Percentiles rank a stretch among this genome's conserved stretches.
These are phyloP conservation scores for Hypocryptadius cinnamomeus DNA, from an alignment of 2,113 vertebrate species.

Conservation along the genomic window DNA sequence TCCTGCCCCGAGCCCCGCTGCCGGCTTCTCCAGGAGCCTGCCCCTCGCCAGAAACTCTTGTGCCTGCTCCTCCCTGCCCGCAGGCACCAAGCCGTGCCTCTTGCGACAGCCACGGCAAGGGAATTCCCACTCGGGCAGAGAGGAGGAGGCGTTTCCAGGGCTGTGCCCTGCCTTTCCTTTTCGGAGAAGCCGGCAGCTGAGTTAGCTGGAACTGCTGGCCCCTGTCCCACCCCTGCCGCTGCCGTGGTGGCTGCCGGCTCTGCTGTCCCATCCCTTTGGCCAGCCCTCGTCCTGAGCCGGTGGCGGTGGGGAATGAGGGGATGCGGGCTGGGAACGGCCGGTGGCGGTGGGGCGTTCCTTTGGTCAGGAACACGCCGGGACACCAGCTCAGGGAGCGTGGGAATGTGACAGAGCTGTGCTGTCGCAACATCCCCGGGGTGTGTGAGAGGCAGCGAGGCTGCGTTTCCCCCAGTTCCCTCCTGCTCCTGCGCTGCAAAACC, in stretches of 20 bases:
- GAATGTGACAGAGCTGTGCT: not conserved
- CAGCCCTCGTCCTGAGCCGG: not conserved
- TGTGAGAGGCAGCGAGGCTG: not conserved
- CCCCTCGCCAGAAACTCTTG: not conserved
- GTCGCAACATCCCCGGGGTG: not conserved
- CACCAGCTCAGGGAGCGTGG: not conserved
- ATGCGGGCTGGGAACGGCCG: rapidly evolving
- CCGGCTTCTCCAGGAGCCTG: not conserved
- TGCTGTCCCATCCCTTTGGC: not conserved
- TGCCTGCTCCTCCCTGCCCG: not conserved
- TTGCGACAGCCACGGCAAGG: not conserved
- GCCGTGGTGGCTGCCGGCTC: not conserved
- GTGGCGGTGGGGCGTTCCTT: not conserved
- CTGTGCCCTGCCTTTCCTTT: not conserved
- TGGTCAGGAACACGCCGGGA: not conserved
- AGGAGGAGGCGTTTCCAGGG: not conserved
- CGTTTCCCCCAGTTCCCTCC: not conserved
- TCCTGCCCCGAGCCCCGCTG: not conserved
- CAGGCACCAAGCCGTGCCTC: not conserved
- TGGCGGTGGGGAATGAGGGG: not conserved
- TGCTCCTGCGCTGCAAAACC: not conserved
- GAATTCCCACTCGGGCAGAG: not conserved
- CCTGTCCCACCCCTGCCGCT: not conserved
- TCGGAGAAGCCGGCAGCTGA: not conserved
- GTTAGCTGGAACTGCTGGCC: not conserved